Evolutionary conservation across 2,888 invertebrate genomes (phyloP), one percentile per base, ranked within the genome.

Genomic region (Netelia melanura): DNA sequence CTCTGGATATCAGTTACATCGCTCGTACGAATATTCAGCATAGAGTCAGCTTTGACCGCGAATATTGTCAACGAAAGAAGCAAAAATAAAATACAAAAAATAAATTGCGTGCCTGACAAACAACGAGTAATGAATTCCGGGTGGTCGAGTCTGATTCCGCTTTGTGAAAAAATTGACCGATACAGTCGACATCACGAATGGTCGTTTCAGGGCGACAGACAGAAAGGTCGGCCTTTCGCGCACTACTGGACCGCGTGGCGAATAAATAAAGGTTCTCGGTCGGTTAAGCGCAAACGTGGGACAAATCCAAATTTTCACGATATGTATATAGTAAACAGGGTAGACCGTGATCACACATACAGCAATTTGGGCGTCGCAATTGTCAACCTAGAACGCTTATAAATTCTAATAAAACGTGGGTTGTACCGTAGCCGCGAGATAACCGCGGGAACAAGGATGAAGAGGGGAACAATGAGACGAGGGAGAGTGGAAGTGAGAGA

Each of bases 101-200:
- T 58, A 74, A 74, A 74, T 58, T 58, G 21, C 30, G 25, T 14
- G 38, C 21, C 62, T 14, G 76, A 30, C 91, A 91, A 91, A 93
- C 92, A 93, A 93, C 38, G 38, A 93, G 92, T 91, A 91, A 93
- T 93, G 90, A 93, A 92, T 93, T 93, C 93, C 92, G 90, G 91
- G 86, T 91, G 93, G 91, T 88, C 91, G 92, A 89, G 87, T 91
- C 89, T 90, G 90, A 91, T 91, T 91, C 91, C 43, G 81, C 90
- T 88, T 89, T 86, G 83, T 85, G 87, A 88, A 71, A 76, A 81
- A 85, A 85, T 78, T 83, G 81, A 86, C 79, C 83, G 71, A 75
- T 75, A 83, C 56, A 83, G 68, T 48, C 79, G 75, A 83, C 83
- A 75, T 56, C 62, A 38, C 71, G 76, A 79, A 65, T 71, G 67